These are phyloP conservation scores for Sylvia borin DNA, from an alignment of 2,797 vertebrate genomes.

Conservation along the genomic window DNA sequence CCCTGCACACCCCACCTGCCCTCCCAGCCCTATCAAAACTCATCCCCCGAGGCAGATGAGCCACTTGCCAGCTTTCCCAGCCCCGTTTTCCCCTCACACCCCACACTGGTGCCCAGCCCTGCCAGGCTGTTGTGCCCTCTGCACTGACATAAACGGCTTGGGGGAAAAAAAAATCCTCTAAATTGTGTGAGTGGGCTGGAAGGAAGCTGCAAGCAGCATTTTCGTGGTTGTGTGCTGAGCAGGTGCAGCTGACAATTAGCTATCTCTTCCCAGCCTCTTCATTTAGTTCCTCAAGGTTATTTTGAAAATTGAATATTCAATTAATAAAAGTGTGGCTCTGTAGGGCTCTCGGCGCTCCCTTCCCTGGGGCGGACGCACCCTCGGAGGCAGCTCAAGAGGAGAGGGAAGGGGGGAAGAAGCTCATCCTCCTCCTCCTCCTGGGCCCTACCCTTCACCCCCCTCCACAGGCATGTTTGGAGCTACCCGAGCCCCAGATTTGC, in stretches of 20 bases:
- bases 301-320: constrained; percentile 70
- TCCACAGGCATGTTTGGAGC: background rate
- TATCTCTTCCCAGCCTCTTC: constrained; percentile 64
- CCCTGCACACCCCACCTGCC: background rate
- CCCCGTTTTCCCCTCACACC: background rate
- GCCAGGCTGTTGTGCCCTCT: background rate
- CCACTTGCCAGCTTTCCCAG: background rate
- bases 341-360: constrained; percentile 14
- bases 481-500: background rate
- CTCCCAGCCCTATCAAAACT: background rate
- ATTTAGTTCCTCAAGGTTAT: constrained; percentile 74
- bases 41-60: fast-evolving
- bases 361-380: background rate
- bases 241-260: constrained; percentile 72
- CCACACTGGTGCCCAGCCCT: fast-evolving
- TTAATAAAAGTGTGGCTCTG: constrained; percentile 61
- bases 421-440: background rate
- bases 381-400: background rate
- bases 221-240: constrained; percentile 24
- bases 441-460: background rate
- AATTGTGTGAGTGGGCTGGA: constrained; percentile 45
- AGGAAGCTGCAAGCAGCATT: constrained; percentile 49
- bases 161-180: background rate
- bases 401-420: background rate
- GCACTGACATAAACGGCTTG: background rate